Conservation (phyloP, 2,888 invertebrate genomes). For the Conus canariensis region DNA sequence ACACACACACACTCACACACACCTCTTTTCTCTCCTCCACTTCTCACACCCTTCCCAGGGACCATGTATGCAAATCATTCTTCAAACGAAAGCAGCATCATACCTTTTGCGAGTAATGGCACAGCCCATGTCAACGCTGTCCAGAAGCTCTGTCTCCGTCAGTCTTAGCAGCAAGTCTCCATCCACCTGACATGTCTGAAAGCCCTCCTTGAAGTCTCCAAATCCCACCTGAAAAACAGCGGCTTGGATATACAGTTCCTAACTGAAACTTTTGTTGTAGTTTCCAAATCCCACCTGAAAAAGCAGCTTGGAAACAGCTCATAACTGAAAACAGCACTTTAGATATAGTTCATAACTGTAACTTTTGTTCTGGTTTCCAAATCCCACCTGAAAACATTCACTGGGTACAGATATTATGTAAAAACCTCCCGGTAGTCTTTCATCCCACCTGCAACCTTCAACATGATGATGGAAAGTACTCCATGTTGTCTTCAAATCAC, state of each 20-base stretch:
- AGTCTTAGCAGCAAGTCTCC: conserved; percentile 96
- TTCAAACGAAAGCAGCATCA: not conserved
- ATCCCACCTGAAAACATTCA: no score
- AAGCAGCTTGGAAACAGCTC: not conserved
- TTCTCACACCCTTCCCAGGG: no score
- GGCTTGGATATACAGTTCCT: not conserved
- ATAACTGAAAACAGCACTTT: not conserved
- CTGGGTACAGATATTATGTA: no score
- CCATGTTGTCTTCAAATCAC: no score
- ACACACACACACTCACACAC: no score
- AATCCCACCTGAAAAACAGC: conserved; percentile 88
- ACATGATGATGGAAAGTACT: no score
- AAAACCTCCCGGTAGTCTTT: no score
- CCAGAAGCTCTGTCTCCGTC: conserved; percentile 93
- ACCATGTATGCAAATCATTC: no score
- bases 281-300: conserved; percentile 83
- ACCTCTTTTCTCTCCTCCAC: no score
- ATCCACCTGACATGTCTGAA: conserved; percentile 95
- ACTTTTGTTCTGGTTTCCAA: no score
- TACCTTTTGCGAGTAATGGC: conserved; percentile 94
- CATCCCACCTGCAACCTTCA: no score
- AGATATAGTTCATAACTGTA: no score
- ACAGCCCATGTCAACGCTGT: conserved; percentile 95
- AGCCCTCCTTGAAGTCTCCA: conserved; percentile 89
- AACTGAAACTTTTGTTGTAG: not conserved